Evolutionary conservation across 2,797 vertebrate genomes (phyloP), one percentile per base, ranked within the genome.

Genomic region (Hydrocynus forskahlii): DNA sequence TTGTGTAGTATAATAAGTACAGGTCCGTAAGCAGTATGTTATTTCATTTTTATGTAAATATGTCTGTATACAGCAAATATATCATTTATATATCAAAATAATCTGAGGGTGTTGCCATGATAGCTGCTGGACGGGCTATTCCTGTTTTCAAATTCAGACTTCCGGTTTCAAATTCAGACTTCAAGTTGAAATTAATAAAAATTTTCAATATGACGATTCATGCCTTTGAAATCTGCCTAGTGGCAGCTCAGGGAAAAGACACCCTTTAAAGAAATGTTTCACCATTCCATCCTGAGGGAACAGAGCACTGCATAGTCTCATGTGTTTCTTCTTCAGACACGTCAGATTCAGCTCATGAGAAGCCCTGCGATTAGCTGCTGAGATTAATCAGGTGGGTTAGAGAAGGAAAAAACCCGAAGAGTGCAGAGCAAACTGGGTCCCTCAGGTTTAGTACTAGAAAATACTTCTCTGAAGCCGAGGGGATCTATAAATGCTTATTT

Each of bases 401-500:
- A 60, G 29, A 43, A 76, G 54, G 55, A 71, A 52, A 3, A 17
- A 13, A 7, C 2, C 50, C 17, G 29, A 62, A 16, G 19, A 48
- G 16, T 75, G 35, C n/a, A 70, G 13, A 16, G 19, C 66, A 55
- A 52, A 52, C 74, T 54, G 38, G 66, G 43, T 60, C 55, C 17
- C 25, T 48, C 23, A 52, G 45, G 16, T 10, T n/a, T 54, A 66
- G 14, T 63, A 25, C 17, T 25, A 1, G 45, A 19, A 13, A 64
- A 54, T 25, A 45, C 29, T 60, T 38, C 50, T 73, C 52, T 38
- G 23, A 78, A 68, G 55, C 43, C 69, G 63, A 52, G 21, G 21
- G 25, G 25, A n/a, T 54, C 48, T 52, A 70, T 57, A 79, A 70
- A 69, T 63, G 7, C 45, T 52, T 29, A 80, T 80, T 74, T 74